Percentiles rank a stretch among this genome's conserved stretches.
Evolutionary conservation across 35 echinoderm and acorn worm species (phyloP).

Genomic region (Heliocidaris erythrogramma): DNA sequence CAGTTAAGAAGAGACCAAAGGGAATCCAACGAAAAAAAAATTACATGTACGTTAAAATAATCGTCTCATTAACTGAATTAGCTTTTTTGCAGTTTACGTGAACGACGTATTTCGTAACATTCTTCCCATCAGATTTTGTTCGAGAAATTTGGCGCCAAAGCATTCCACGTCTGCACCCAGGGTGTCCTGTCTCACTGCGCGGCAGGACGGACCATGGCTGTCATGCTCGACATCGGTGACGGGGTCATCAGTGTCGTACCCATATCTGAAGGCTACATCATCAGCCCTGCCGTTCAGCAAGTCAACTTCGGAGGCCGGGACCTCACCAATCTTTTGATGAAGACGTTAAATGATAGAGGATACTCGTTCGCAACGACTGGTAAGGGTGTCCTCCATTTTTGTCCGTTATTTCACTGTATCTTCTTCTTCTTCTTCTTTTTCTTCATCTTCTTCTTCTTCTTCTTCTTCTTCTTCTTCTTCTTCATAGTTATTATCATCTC

Average conservation of each 20-base stretch:
- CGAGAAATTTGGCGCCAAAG: conserved; percentile 66
- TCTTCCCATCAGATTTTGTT: conserved; percentile 61
- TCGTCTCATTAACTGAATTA: background rate
- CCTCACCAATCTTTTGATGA: conserved; percentile 64
- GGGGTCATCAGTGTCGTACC: conserved; percentile 63
- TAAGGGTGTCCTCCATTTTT: conserved; percentile 34
- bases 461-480: background rate
- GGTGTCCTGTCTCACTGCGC: conserved; percentile 60
- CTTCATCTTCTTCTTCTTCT: background rate
- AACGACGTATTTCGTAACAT: no score
- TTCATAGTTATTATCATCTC: background rate
- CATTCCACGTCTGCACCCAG: conserved; percentile 63
- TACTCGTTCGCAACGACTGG: conserved; percentile 68
- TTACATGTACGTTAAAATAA: background rate
- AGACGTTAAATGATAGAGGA: conserved; percentile 41
- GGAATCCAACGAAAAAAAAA: no score
- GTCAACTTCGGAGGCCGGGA: conserved; percentile 60
- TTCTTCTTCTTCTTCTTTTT: no score
- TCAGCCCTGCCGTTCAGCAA: conserved; percentile 50
- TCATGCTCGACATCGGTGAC: conserved; percentile 61
- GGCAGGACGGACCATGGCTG: conserved; percentile 45
- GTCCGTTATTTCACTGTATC: background rate
- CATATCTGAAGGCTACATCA: conserved; percentile 58
- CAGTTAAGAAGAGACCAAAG: no score
- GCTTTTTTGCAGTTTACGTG: no score